phyloP scores from a whole-genome alignment of 2,113 vertebrate species.

The Tyto alba region DNA sequence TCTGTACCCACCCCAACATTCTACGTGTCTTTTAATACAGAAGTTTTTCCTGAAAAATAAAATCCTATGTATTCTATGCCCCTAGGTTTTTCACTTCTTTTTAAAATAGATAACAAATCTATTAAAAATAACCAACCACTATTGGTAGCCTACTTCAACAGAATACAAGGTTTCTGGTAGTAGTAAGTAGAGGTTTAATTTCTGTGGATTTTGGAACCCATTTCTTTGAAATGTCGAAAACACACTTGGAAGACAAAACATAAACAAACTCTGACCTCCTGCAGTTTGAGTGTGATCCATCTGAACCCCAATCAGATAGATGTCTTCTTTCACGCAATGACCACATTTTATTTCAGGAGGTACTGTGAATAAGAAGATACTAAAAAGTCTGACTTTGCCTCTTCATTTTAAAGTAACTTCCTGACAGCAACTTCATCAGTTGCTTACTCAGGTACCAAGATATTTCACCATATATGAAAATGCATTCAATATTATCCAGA shows the following conservation, averaged over 20 bases:
- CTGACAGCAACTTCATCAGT: not conserved
- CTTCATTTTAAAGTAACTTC: not conserved
- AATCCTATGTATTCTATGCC: not conserved
- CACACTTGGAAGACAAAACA: not conserved
- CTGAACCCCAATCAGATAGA: rapidly evolving
- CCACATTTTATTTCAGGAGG: not conserved
- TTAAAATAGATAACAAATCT: not conserved
- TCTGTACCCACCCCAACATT: not conserved
- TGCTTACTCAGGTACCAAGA: not conserved
- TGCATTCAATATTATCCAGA: not conserved
- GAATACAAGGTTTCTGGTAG: not conserved
- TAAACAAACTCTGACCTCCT: not conserved
- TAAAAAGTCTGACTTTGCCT: not conserved
- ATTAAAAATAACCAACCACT: not conserved
- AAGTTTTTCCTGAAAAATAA: not conserved
- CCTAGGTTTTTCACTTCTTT: too few relatives aligned
- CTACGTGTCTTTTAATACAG: not conserved
- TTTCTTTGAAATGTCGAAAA: too few relatives aligned
- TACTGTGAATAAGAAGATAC: not conserved
- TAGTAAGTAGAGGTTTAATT: not conserved
- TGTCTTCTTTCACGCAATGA: not conserved
- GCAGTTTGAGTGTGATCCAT: not conserved
- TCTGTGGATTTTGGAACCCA: not conserved
- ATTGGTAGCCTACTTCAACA: not conserved
- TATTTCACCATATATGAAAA: not conserved